These are phyloP conservation scores for Agapornis canus DNA, from an alignment of 2,797 vertebrate species.

Conservation along the genomic window DNA sequence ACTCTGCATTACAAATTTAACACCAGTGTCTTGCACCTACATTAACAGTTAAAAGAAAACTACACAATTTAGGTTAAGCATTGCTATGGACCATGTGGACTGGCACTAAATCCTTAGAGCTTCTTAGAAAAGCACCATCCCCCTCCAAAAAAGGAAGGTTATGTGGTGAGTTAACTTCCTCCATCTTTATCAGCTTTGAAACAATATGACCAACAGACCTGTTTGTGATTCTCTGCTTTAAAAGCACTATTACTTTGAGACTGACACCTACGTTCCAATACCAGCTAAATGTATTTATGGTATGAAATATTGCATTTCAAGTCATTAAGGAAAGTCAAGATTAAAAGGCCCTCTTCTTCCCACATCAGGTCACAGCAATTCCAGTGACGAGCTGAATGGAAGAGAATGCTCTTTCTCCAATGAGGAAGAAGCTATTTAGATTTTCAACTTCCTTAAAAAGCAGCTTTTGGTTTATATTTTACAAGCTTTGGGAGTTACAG, in stretches of 20 bases:
- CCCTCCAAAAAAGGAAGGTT: not conserved
- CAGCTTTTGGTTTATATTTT: not conserved
- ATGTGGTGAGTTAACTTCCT: slow-evolving; percentile 40
- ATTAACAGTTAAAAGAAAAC: slow-evolving; percentile 34
- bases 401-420: not conserved
- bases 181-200: slow-evolving; percentile 32
- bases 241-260: not conserved
- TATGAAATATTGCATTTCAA: not conserved
- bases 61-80: not conserved
- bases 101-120: not conserved
- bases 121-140: slow-evolving; percentile 37
- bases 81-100: not conserved
- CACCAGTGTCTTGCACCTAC: slow-evolving; percentile 44
- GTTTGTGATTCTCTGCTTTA: not conserved
- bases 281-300: not conserved
- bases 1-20: slow-evolving; percentile 2
- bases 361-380: not conserved
- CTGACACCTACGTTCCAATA: not conserved
- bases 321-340: not conserved
- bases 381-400: not conserved
- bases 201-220: not conserved
- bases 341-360: not conserved
- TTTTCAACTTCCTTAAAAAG: not conserved
- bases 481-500: not conserved
- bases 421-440: not conserved